These are phyloP conservation scores for Periparus ater DNA, from an alignment of 2,797 vertebrate genomes.

Conservation along the genomic window DNA sequence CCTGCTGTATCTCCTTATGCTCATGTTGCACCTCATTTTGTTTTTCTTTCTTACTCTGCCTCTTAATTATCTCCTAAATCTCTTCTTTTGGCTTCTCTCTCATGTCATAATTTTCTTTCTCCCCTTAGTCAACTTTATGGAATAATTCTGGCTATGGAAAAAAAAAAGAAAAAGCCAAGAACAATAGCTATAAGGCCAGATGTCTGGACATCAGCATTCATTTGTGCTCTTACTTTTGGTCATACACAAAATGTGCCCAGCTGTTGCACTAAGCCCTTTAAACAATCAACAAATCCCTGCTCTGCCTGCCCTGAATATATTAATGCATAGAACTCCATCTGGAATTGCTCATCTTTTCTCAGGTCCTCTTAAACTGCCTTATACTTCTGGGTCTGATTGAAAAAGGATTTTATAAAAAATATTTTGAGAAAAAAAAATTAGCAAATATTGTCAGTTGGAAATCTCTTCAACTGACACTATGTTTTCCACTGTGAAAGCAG, in stretches of 20 bases:
- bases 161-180: background rate
- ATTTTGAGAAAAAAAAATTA: background rate
- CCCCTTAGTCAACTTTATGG: background rate
- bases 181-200: slow-evolving; percentile 35
- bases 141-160: background rate
- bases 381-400: background rate
- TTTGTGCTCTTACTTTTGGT: slow-evolving; percentile 26
- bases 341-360: slow-evolving; percentile 26
- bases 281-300: slow-evolving; percentile 38
- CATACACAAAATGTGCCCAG: slow-evolving; percentile 53
- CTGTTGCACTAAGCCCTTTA: slow-evolving; percentile 56
- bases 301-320: slow-evolving; percentile 16
- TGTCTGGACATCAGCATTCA: slow-evolving; percentile 36
- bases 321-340: slow-evolving; percentile 17
- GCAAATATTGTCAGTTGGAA: background rate
- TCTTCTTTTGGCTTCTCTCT: background rate
- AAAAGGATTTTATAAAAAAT: background rate
- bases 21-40: background rate
- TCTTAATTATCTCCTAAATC: background rate
- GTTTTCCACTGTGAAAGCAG: background rate
- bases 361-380: background rate
- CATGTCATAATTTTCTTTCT: background rate
- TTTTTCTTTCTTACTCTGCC: background rate
- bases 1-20: background rate
- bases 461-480: background rate